Base-by-base conservation (phyloP, 2,888 invertebrate genomes). In the Frankliniella fusca region DNA sequence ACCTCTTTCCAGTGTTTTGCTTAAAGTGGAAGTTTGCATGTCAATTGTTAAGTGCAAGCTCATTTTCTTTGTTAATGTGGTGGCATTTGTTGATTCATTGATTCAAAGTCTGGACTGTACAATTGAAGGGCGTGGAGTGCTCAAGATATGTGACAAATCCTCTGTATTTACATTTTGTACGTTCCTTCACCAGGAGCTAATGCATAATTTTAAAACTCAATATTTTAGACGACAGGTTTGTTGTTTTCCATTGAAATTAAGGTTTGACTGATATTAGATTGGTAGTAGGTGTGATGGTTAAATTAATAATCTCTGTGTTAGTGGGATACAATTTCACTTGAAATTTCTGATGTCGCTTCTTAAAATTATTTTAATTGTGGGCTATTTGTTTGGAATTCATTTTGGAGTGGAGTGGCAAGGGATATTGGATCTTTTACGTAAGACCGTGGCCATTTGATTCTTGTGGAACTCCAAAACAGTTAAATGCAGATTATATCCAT, bases 161-260 rank as follows among this genome's bases (percentile, higher is more conserved):
- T 76, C 70, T 76, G 12, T 76, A 23, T 27, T 76, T 76, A 76
- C n/a, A 76, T 38, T 38, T 38, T 38, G 38, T 2, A 38, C 5
- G 38, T 38, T 38, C 38, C 38, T 5, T 38, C 38, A 38, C 5
- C 38, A 38, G 70, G 70, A 76, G 27, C 70, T 27, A 27, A 9
- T 12, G 27, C 27, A 27, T 76, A 23, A 76, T 76, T 76, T 9
- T 27, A 23, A 76, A 76, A 76, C 38, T 38, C 38, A 38, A 38
- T 38, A 38, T 38, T 38, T 38, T 38, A 38, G 38, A 38, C 5
- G 38, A 38, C 38, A 38, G 38, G 38, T 76, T 76, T 76, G 70
- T 76, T 76, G 70, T 76, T 76, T 76, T 76, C 23, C 27, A 12
- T 76, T 23, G 70, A n/a, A 76, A 76, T 76, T 76, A 27, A 76